Evolutionary conservation across 2,888 invertebrate species (phyloP).

Genomic region (Caenorhabditis virilis): DNA sequence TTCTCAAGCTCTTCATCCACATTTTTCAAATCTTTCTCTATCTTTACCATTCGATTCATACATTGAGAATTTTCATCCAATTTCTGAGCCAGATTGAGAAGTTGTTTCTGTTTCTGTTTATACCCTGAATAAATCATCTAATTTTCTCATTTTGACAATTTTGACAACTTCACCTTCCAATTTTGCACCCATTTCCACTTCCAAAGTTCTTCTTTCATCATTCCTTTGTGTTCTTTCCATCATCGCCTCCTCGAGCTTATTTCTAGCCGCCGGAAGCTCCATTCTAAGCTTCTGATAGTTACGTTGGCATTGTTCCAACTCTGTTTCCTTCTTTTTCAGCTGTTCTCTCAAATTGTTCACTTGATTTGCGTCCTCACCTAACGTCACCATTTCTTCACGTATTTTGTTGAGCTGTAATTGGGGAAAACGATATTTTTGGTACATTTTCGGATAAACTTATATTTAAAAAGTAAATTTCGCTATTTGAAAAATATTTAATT

Average conservation of each 20-base stretch:
- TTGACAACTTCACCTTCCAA: neutral
- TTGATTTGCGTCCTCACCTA: slow-evolving; percentile 40
- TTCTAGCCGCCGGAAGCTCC: neutral
- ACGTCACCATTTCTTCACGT: slow-evolving; percentile 24
- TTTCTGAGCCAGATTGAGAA: too few relatives aligned
- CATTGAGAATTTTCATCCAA: too few relatives aligned
- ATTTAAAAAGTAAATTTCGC: too few relatives aligned
- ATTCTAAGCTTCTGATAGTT: neutral
- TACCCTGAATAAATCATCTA: too few relatives aligned
- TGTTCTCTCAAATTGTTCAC: slow-evolving; percentile 1
- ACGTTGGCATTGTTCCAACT: neutral
- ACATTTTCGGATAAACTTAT: too few relatives aligned
- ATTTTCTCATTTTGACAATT: neutral
- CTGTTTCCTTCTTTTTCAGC: neutral
- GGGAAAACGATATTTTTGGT: too few relatives aligned
- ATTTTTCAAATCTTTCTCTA: too few relatives aligned
- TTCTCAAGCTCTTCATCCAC: too few relatives aligned
- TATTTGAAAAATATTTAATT: too few relatives aligned
- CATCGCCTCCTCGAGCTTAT: neutral
- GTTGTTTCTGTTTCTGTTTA: too few relatives aligned
- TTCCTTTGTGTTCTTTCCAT: slow-evolving; percentile 4
- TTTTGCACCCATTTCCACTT: too few relatives aligned
- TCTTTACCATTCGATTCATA: too few relatives aligned
- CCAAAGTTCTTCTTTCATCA: slow-evolving; percentile 4
- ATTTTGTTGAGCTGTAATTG: slow-evolving; percentile 24